Evolutionary conservation across 1,140 invertebrate genomes (phyloP).

Genomic region (Papilio aristodemus): DNA sequence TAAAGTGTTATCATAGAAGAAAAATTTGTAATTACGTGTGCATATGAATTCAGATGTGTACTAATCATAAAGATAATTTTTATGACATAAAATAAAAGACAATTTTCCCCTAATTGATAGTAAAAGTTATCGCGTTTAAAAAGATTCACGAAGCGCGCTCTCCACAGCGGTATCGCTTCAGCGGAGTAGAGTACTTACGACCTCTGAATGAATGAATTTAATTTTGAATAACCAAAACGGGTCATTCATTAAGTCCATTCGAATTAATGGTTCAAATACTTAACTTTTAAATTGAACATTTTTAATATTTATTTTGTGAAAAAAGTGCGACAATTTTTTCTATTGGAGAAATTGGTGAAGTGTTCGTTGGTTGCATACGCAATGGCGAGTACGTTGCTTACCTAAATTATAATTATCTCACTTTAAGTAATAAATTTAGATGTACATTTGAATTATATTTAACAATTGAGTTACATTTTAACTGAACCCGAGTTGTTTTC

Average conservation of each 20-base stretch:
- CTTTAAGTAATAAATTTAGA: no score
- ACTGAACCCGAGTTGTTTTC: not conserved
- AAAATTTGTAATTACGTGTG: not conserved
- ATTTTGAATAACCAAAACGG: conserved; percentile 7
- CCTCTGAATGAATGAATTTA: conserved; percentile 28
- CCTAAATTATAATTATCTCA: no score
- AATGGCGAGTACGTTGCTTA: no score
- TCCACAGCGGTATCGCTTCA: not conserved
- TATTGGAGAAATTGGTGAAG: no score
- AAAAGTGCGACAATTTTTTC: not conserved
- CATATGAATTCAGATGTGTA: not conserved
- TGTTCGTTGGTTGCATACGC: no score
- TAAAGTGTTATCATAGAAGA: no score
- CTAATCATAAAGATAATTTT: not conserved
- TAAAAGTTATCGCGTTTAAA: conserved; percentile 17
- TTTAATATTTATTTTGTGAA: not conserved
- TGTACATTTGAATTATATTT: no score
- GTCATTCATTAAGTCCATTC: conserved; percentile 19
- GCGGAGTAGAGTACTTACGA: conserved; percentile 19
- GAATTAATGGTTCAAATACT: conserved; percentile 16
- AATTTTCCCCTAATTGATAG: not conserved
- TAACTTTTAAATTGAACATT: conserved; percentile 1
- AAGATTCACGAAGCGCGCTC: conserved; percentile 15
- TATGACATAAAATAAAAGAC: not conserved
- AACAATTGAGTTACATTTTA: not conserved